phyloP scores from a whole-genome alignment of 2,888 invertebrate genomes.

The Cotesia congregata region DNA sequence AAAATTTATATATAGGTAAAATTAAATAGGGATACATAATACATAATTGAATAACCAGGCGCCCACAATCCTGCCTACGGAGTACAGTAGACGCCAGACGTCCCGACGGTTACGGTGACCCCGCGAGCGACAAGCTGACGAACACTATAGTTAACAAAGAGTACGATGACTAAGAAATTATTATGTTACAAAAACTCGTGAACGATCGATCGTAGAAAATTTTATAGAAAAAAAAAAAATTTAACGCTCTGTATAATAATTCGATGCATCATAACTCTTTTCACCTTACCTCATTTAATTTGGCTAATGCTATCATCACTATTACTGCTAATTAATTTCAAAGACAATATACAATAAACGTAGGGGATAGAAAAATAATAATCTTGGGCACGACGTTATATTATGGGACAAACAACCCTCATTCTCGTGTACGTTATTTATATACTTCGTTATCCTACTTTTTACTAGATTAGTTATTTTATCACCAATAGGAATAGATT shows the following conservation, averaged over 20 bases:
- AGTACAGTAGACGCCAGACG: conserved; percentile 12
- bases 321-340: conserved; percentile 13
- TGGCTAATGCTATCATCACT: not conserved
- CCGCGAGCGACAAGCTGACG: conserved; percentile 16
- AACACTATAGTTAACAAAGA: not conserved
- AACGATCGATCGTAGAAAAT: not conserved
- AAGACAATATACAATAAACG: not conserved
- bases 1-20: not conserved
- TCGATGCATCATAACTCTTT: conserved; percentile 17
- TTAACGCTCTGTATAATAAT: not conserved
- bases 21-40: conserved; percentile 11
- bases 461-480: not conserved
- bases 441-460: not conserved
- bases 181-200: not conserved
- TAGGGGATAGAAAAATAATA: not conserved
- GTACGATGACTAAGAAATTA: not conserved
- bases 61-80: conserved; percentile 25
- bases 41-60: conserved; percentile 20
- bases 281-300: not conserved
- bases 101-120: conserved; percentile 24
- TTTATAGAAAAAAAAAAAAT: not conserved
- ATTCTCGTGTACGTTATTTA: not conserved
- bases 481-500: not conserved
- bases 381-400: conserved; percentile 3
- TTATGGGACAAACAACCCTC: not conserved